Conservation (phyloP, 2,797 vertebrate species). For the Otus scops region DNA sequence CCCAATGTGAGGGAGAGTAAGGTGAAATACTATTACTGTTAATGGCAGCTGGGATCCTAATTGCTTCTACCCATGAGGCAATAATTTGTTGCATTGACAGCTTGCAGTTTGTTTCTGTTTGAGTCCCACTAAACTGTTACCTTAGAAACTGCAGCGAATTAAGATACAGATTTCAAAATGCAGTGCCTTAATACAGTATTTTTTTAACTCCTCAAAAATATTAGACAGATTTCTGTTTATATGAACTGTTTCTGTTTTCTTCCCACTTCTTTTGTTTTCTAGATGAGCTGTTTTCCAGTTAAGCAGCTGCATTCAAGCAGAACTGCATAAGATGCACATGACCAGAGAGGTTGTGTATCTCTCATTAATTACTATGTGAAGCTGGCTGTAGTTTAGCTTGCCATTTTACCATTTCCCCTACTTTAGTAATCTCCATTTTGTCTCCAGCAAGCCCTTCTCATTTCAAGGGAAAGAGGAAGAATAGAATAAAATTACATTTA, state of each 20-base stretch:
- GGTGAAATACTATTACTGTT: background rate
- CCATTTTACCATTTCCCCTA: background rate
- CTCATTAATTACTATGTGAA: background rate
- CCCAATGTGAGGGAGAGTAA: background rate
- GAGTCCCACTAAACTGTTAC: background rate
- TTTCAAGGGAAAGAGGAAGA: background rate
- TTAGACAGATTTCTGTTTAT: background rate
- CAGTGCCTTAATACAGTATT: background rate
- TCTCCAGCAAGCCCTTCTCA: background rate
- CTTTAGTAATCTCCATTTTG: slow-evolving; percentile 1
- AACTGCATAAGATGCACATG: background rate
- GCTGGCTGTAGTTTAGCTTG: background rate
- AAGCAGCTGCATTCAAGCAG: background rate
- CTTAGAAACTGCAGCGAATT: background rate
- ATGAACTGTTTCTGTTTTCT: background rate
- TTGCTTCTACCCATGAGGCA: background rate
- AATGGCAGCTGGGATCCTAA: background rate
- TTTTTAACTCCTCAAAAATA: background rate
- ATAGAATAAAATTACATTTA: background rate
- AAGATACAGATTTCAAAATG: background rate
- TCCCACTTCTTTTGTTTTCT: background rate
- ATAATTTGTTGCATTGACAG: background rate
- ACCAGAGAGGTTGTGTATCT: background rate
- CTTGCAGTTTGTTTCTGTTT: background rate
- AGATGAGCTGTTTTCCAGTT: background rate